These are phyloP conservation scores for Pangasius djambal DNA, from an alignment of 2,797 vertebrate species.

Conservation along the genomic window DNA sequence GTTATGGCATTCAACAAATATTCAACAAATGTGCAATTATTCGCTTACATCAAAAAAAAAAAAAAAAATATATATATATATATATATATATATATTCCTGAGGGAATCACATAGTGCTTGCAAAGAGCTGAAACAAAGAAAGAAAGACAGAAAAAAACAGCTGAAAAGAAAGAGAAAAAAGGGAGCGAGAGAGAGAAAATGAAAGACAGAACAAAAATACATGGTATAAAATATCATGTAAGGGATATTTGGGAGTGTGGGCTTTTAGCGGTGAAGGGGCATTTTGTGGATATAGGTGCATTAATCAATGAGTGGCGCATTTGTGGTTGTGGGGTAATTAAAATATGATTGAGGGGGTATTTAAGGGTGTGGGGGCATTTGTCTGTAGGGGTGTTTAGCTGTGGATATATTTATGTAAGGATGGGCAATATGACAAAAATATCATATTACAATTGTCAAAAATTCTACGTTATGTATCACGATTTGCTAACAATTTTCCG, in stretches of 20 bases:
- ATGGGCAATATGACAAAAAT: not conserved
- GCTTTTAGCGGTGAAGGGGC: not conserved
- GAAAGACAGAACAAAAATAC: not conserved
- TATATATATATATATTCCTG: not conserved
- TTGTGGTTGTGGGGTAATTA: not conserved
- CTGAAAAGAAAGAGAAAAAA: not conserved
- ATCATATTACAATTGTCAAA: not conserved
- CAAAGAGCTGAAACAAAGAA: not conserved
- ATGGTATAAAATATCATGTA: not conserved
- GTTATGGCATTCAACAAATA: not conserved
- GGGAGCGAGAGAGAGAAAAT: not conserved
- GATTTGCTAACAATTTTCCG: not conserved
- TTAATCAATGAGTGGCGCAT: not conserved
- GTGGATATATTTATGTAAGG: not conserved
- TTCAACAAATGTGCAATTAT: not conserved
- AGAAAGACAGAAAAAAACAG: slow-evolving; percentile 18
- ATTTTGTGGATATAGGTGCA: not conserved
- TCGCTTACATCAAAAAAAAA: not conserved
- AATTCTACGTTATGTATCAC: not conserved
- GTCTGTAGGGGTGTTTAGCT: not conserved
- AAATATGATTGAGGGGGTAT: not conserved
- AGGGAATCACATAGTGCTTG: not conserved
- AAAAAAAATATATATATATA: not conserved
- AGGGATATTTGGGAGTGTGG: not conserved
- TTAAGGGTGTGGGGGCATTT: not conserved